Base-by-base conservation (phyloP, 2,888 invertebrate genomes). In the Drosophila kokeensis region DNA sequence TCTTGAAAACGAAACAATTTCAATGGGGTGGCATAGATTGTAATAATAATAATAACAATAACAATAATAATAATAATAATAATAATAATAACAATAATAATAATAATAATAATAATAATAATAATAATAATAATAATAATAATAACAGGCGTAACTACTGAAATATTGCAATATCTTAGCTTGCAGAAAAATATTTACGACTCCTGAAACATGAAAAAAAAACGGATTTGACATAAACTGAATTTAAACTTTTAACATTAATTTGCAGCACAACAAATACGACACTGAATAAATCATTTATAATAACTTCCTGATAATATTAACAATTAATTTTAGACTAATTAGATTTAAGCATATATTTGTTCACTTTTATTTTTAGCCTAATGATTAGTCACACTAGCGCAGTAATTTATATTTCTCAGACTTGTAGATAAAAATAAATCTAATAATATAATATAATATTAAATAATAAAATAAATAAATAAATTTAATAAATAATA, bases 171-270 rank as follows among this genome's bases (percentile, higher is more conserved):
- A 36, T 6, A 15, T 4, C 15, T 34, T 34, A 0, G 6, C 2
- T 15, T 15, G 15, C 36, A 15, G 36, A 4, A 34, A 36, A 34
- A 15, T 1, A 30, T 30, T 3, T 0, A 32, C 32, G 10, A 32
- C 4, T 32, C 10, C 32, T 32, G 15, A 36, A 15, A 36, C 15
- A 36, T 36, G 7, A n/a, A n/a, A n/a, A 36, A 36, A 15, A 13
- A 36, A 32, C 15, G 2, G 36, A 4, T 36, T 0, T 21, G 6
- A 2, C 21, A 6, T 13, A 13, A 21, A 6, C 13, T 13, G 21
- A 6, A 4, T 42, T 6, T 0, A 1, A 21, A 1, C 13, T 21
- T 11, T 2, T 21, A 13, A 3, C 3, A 1, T 6, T 21, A 11
- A 13, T 8, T 45, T 15, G 1, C 24, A 45, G 45, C 21, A 15